Percentiles rank a stretch among this genome's conserved stretches.
phyloP scores from a whole-genome alignment of 2,113 vertebrate genomes.

The Semicossyphus pulcher region DNA sequence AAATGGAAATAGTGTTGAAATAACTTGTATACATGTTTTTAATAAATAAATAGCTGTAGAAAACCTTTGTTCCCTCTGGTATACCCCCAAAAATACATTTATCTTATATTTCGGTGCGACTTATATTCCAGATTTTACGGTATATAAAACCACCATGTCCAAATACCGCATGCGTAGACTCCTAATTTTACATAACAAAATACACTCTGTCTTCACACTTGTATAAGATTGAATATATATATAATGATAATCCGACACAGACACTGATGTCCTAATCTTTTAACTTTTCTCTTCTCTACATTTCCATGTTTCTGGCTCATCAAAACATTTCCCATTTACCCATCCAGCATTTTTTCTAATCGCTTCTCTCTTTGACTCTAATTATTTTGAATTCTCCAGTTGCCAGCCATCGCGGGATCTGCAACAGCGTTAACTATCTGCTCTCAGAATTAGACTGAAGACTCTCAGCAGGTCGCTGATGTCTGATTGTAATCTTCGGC shows the following conservation, averaged over 20 bases:
- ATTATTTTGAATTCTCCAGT: constrained; percentile 57
- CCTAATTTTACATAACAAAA: neutral
- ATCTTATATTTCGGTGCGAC: too few species aligned
- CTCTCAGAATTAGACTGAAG: constrained; percentile 54
- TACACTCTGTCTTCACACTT: neutral
- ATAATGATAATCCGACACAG: neutral
- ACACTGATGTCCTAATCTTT: neutral
- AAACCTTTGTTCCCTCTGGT: too few species aligned
- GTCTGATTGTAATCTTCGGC: constrained; percentile 56
- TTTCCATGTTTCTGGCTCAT: constrained; percentile 13
- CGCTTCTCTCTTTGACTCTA: constrained; percentile 32
- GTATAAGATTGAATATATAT: neutral
- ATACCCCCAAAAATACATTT: too few species aligned
- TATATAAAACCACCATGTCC: too few species aligned
- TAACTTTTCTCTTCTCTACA: neutral
- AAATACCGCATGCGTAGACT: too few species aligned
- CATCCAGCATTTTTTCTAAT: constrained; percentile 16
- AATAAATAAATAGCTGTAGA: too few species aligned
- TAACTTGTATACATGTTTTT: too few species aligned
- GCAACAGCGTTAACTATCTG: constrained; percentile 40
- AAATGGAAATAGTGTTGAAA: too few species aligned
- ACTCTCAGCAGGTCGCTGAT: constrained; percentile 65
- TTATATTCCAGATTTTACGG: too few species aligned
- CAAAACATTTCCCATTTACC: constrained; percentile 19
- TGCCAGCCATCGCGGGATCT: constrained; percentile 24